Base-by-base conservation (phyloP, 2,113 vertebrate genomes). In the Syngnathus typhle region DNA sequence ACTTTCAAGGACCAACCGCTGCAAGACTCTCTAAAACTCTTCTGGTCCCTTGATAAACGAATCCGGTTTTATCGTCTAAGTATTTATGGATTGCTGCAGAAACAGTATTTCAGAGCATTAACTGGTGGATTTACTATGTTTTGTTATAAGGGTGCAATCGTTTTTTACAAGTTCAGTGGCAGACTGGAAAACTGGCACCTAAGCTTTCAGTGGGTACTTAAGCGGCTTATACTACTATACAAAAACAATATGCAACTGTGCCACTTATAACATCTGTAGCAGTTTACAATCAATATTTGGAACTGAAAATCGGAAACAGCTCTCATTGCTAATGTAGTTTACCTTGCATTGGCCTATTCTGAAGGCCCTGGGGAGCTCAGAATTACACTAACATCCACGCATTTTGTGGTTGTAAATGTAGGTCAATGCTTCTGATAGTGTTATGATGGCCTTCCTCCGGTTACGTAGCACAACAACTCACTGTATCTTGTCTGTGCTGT, bases 401-500 rank as follows among this genome's bases (percentile, higher is more conserved):
- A 32, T 32, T 32, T 32, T 32, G 15, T 52, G 49, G 8, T 13
- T 46, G 6, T 16, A 16, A 49, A 49, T 49, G 46, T 49, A 7
- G 18, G 13, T 49, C 46, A 16, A 16, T 49, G 15, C 6, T 49
- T 49, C 47, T 19, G 47, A 19, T 49, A 19, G 1, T n/a, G 16
- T 49, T 49, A 7, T 52, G 19, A n/a, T 19, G 49, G 19, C n/a
- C n/a, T 21, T 21, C 7, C 8, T 15, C 56, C 36, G 1, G 2
- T 32, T 16, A 16, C 32, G 7, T 19, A 60, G 19, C 37, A 11
- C 18, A 27, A 71, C 55, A 7, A 72, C 70, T 82, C 16, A 87
- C 69, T 58, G 44, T 71, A 8, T 64, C 73, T 70, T 72, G 13
- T 64, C 72, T 73, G 47, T 73, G 18, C 41, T 76, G 21, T 74